Evolutionary conservation across 2,888 invertebrate genomes (phyloP).

Genomic region (Empis stercorea): DNA sequence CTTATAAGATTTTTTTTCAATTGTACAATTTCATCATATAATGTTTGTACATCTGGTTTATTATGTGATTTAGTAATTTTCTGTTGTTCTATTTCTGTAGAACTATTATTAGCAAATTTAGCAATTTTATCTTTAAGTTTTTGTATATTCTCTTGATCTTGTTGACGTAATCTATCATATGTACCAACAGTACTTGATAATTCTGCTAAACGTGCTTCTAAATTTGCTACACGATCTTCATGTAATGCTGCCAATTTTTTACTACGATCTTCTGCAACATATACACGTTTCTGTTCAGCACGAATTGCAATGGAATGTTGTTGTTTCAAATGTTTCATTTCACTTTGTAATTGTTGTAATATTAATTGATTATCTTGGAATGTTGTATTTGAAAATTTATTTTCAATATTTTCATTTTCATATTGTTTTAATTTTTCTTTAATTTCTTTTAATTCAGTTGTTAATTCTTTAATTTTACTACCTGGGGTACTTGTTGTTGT

Average conservation of each 20-base stretch:
- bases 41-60: slow-evolving; percentile 39
- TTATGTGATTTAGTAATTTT: too few relatives aligned
- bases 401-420: slow-evolving; percentile 31
- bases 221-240: slow-evolving; percentile 60
- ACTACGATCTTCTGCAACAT: slow-evolving; percentile 59
- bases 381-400: slow-evolving; percentile 7
- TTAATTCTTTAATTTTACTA: slow-evolving; percentile 39
- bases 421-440: slow-evolving; percentile 50
- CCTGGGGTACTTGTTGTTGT: slow-evolving; percentile 21
- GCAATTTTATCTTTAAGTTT: slow-evolving; percentile 38
- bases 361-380: slow-evolving; percentile 38
- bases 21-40: slow-evolving; percentile 52
- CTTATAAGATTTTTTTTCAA: slow-evolving; percentile 46
- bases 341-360: slow-evolving; percentile 54
- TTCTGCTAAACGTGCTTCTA: slow-evolving; percentile 66
- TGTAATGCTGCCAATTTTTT: slow-evolving; percentile 53
- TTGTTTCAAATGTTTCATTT: slow-evolving; percentile 58
- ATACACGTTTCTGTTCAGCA: slow-evolving; percentile 59
- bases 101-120: slow-evolving; percentile 18
- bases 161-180: slow-evolving; percentile 57
- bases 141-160: slow-evolving; percentile 60
- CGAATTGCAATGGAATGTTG: slow-evolving; percentile 56
- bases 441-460: slow-evolving; percentile 49
- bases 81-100: neutral
- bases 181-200: slow-evolving; percentile 64